Conservation (phyloP, 2,797 vertebrate genomes). For the Miichthys miiuy region DNA sequence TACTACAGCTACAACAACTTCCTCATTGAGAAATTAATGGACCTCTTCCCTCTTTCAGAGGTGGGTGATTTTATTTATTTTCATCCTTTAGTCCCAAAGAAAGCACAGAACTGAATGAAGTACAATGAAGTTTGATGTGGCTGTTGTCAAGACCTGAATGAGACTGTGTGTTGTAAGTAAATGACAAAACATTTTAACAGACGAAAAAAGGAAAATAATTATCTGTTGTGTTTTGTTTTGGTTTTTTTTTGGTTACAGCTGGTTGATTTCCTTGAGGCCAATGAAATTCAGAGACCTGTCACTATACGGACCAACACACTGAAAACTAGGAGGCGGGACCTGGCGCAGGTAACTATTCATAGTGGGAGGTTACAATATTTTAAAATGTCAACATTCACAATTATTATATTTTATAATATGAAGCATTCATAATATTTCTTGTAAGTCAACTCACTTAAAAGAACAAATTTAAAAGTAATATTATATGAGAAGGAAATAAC, state of each 20-base stretch:
- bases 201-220: too few species aligned
- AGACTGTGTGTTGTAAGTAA: neutral
- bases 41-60: slow-evolving; percentile 94
- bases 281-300: slow-evolving; percentile 95
- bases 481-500: neutral
- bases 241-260: slow-evolving; percentile 79
- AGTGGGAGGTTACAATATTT: neutral
- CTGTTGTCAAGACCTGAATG: neutral
- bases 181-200: neutral
- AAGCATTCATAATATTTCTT: too few species aligned
- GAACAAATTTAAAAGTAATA: too few species aligned
- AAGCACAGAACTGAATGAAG: neutral
- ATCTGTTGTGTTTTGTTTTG: neutral
- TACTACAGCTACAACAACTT: slow-evolving; percentile 97
- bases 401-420: too few species aligned
- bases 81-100: neutral
- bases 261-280: slow-evolving; percentile 96
- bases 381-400: too few species aligned
- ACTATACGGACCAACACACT: slow-evolving; percentile 97
- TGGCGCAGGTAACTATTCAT: slow-evolving; percentile 90
- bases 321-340: slow-evolving; percentile 95
- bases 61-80: slow-evolving; percentile 70
- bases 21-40: slow-evolving; percentile 91
- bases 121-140: neutral
- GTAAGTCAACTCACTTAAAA: too few species aligned